A percentile compares a stretch with the other conserved stretches of the same genome.
Evolutionary conservation across 2,888 invertebrate species (phyloP).

Genomic region (Microplitis deprimator): DNA sequence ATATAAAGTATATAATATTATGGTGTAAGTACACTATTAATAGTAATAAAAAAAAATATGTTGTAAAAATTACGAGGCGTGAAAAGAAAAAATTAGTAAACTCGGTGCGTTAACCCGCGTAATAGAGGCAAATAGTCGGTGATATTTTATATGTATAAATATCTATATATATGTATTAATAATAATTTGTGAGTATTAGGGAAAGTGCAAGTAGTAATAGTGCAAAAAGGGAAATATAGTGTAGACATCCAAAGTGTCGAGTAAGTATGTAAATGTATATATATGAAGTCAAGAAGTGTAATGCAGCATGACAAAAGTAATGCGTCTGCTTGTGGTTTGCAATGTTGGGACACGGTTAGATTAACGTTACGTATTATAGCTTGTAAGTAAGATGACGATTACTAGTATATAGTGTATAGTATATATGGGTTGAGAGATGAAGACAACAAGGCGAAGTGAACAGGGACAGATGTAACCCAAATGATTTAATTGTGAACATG

Average conservation of each 20-base stretch:
- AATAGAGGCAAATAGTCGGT: slow-evolving; percentile 49
- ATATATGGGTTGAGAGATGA: neutral
- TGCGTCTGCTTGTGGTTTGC: slow-evolving; percentile 28
- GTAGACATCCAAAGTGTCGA: neutral
- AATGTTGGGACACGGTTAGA: neutral
- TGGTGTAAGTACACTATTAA: slow-evolving; percentile 8
- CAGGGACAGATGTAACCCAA: neutral
- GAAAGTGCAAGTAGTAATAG: slow-evolving; percentile 24
- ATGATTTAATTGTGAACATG: neutral
- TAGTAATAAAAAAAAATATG: neutral
- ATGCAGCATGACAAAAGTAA: slow-evolving; percentile 46
- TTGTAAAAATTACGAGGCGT: slow-evolving; percentile 36
- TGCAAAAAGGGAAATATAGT: slow-evolving; percentile 2
- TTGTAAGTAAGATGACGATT: neutral
- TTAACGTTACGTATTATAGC: neutral
- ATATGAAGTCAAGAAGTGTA: slow-evolving; percentile 27
- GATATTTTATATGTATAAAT: neutral
- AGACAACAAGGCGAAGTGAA: neutral
- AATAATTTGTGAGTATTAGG: neutral
- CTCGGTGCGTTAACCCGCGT: slow-evolving; percentile 60
- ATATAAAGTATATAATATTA: neutral
- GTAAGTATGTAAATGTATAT: slow-evolving; percentile 3
- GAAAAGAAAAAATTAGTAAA: slow-evolving; percentile 53
- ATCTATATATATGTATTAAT: neutral
- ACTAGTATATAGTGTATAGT: neutral